Conservation (phyloP, 2,888 invertebrate genomes). For the Torymus texanus region DNA sequence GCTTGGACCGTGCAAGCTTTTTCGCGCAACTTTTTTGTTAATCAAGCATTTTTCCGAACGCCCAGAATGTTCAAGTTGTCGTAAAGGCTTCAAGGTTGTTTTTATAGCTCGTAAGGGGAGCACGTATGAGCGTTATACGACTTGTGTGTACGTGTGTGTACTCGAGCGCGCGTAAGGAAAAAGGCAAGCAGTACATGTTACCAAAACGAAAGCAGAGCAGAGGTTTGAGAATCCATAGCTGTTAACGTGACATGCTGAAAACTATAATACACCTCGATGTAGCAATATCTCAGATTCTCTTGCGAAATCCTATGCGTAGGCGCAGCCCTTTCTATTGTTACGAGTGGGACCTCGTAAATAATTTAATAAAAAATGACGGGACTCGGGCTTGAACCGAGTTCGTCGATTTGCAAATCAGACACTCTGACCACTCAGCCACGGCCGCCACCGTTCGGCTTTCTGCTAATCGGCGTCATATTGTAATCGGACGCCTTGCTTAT, state of each 20-base stretch:
- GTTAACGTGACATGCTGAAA: constrained; percentile 70
- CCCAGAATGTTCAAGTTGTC: constrained; percentile 16
- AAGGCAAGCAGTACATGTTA: no score
- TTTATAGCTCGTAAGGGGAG: constrained; percentile 18
- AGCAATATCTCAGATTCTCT: constrained; percentile 72
- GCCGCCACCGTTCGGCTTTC: no score
- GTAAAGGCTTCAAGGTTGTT: constrained; percentile 30
- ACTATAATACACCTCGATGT: constrained; percentile 71
- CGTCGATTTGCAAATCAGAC: no score
- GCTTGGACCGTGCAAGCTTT: constrained; percentile 15
- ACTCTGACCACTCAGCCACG: no score
- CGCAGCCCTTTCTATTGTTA: constrained; percentile 69
- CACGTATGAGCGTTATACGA: constrained; percentile 5
- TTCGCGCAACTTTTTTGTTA: constrained; percentile 27
- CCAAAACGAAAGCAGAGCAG: not conserved
- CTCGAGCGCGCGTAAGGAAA: no score
- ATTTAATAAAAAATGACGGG: no score
- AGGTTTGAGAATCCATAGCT: constrained; percentile 67
- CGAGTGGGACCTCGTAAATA: no score
- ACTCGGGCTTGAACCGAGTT: no score
- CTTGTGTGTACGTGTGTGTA: not conserved
- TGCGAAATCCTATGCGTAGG: constrained; percentile 70
- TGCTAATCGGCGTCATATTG: no score
- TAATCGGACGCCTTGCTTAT: no score
- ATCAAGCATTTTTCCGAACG: constrained; percentile 25